Base-by-base conservation (phyloP, 2,113 vertebrate genomes). In the Megaptera novaeangliae region DNA sequence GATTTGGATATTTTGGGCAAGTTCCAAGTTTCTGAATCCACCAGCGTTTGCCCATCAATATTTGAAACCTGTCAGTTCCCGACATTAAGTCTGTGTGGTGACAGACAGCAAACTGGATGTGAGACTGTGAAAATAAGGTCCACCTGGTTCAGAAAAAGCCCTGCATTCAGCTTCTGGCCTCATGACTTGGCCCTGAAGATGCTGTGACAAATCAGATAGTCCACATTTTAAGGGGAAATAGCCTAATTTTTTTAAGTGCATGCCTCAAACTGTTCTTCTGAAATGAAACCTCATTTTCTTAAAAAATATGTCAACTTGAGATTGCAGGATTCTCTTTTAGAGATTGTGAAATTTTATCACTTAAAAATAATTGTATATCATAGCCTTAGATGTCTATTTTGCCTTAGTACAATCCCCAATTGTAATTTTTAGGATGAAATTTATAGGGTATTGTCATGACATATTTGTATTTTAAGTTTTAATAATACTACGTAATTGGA, bases 41-140 rank as follows among this genome's bases (percentile, higher is more conserved):
- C 23, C 39, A 23, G 31, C 15, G 0, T 94, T 96, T 92, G 74
- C 87, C 93, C 92, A 98, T 97, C 97, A 97, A 84, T 95, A 92
- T 93, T 61, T 96, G 96, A 97, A 85, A 92, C 1, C 69, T 95
- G 71, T 96, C 87, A 91, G 74, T 95, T 57, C 63, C 69, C 0
- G 17, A 68, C 55, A 57, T 92, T 92, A 96, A 97, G 89, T 90
- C 89, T 20, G 0, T 14, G 68, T 91, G 95, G 71, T 96, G 96
- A 97, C 74, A 97, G 96, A 90, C 59, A 95, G 86, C 64, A 84
- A 81, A 80, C 95, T 85, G 74, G 52, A 59, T 4, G 23, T 68
- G 87, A 87, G 74, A 21, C 74, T 97, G 46, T 89, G 92, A 92
- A 97, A 97, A 96, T 96, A 97, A 95, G 74, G 92, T 77, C 89